Evolutionary conservation across 2,113 vertebrate genomes (phyloP).

Genomic region (Paracanthobrama guichenoti): DNA sequence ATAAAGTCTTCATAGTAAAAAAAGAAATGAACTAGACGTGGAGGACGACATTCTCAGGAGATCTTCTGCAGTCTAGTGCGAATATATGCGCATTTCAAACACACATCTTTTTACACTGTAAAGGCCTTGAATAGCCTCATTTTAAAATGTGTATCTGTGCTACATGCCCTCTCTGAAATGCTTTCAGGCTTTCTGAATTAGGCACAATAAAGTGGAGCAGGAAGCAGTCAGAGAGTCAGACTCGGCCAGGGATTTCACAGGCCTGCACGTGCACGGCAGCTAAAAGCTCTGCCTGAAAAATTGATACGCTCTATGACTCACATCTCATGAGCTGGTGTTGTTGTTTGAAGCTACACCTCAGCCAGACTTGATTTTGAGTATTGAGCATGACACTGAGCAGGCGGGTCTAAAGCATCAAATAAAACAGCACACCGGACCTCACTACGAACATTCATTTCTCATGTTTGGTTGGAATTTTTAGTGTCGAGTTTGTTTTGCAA

Average conservation of each 20-base stretch:
- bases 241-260: constrained; percentile 8
- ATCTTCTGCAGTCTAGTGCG: neutral
- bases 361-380: neutral
- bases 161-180: constrained; percentile 35
- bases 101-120: constrained; percentile 4
- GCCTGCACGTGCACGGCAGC: neutral
- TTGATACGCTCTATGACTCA: constrained; percentile 56
- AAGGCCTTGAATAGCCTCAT: constrained; percentile 45
- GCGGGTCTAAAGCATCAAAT: neutral
- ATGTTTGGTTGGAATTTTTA: neutral
- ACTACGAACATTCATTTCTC: neutral
- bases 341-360: neutral
- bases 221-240: constrained; percentile 1
- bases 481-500: neutral
- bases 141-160: constrained; percentile 43
- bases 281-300: constrained; percentile 64
- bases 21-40: neutral
- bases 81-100: neutral
- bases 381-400: constrained; percentile 15
- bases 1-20: neutral
- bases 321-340: constrained; percentile 8
- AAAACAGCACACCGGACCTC: constrained; percentile 4
- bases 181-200: constrained; percentile 49
- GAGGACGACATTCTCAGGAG: neutral
- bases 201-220: constrained; percentile 59